Evolutionary conservation across 2,113 vertebrate genomes (phyloP), one percentile per base, ranked within the genome.

Genomic region (Oceanites oceanicus): DNA sequence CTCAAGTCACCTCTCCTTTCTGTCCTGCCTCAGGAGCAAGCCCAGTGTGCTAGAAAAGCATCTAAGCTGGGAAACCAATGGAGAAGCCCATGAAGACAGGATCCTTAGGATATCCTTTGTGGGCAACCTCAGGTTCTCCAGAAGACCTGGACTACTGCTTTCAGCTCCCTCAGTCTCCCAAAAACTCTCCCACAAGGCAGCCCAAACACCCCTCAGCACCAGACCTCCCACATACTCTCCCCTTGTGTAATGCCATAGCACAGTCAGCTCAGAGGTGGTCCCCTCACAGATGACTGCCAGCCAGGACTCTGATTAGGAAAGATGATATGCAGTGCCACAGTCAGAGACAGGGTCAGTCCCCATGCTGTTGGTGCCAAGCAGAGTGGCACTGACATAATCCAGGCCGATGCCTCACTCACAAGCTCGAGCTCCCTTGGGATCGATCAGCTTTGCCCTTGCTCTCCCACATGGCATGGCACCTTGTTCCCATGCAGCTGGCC

Each of bases 401-500:
- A 56, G 15, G 49, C 38, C 2, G 1, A 32, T 32, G 23, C 30
- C 42, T 56, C 27, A 38, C 22, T 67, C 55, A 23, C 1, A 2
- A 45, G 23, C 36, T 74, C 3, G 1, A 44, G 11, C 7, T 63
- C 17, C 20, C 44, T 75, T 80, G 27, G 11, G 23, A 16, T 63
- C 38, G 29, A 27, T 32, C 7, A 7, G 8, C 23, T 70, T 80
- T 86, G 14, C 15, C 23, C 72, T 72, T 61, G 27, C 16, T 50
- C 5, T 91, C n/a, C 15, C 3, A 0, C 7, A 6, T 29, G n/a
- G 32, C 7, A 6, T 29, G n/a, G 32, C 32, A 42, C 6, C 13
- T 85, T 26, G 21, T 10, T 55, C 19, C 20, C 16, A 20, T 5
- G 14, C 27, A 44, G 11, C 27, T 72, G 53, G 20, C 5, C 61